Evolutionary conservation across 2,797 vertebrate species (phyloP).

Genomic region (Lerista edwardsae): DNA sequence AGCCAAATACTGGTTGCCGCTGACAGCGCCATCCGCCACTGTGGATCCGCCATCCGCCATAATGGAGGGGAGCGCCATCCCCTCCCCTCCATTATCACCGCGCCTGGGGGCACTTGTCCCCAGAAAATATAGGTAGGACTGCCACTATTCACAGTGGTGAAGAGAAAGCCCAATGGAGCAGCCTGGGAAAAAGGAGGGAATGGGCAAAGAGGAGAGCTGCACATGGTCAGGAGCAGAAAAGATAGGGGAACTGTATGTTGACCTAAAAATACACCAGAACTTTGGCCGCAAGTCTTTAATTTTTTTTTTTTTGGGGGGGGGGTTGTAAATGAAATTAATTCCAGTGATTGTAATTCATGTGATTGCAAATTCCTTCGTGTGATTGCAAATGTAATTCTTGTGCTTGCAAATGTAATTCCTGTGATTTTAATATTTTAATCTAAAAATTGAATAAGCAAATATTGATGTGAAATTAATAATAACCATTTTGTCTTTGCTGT

Average conservation of each 20-base stretch:
- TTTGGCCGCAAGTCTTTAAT: background rate
- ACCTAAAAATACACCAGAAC: background rate
- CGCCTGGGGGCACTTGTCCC: too few species aligned
- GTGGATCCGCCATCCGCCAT: too few species aligned
- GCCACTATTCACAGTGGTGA: background rate
- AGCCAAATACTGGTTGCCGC: too few species aligned
- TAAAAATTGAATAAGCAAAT: background rate
- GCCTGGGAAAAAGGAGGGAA: background rate
- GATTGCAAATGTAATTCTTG: too few species aligned
- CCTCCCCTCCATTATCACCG: too few species aligned
- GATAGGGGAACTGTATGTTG: background rate
- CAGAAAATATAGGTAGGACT: too few species aligned
- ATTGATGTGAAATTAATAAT: rapidly evolving
- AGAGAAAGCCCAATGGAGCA: background rate
- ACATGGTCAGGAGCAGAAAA: background rate
- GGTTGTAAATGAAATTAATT: slow-evolving; percentile 12
- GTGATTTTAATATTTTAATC: slow-evolving; percentile 26
- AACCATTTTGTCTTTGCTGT: background rate
- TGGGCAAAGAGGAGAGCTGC: too few species aligned
- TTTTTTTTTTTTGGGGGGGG: too few species aligned
- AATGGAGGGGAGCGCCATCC: too few species aligned
- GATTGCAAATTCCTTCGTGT: too few species aligned
- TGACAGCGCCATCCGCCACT: too few species aligned
- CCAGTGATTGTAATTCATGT: slow-evolving; percentile 23
- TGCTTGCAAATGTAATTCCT: slow-evolving; percentile 7